Evolutionary conservation across 2,113 vertebrate genomes (phyloP).

Genomic region (Lutjanus erythropterus): DNA sequence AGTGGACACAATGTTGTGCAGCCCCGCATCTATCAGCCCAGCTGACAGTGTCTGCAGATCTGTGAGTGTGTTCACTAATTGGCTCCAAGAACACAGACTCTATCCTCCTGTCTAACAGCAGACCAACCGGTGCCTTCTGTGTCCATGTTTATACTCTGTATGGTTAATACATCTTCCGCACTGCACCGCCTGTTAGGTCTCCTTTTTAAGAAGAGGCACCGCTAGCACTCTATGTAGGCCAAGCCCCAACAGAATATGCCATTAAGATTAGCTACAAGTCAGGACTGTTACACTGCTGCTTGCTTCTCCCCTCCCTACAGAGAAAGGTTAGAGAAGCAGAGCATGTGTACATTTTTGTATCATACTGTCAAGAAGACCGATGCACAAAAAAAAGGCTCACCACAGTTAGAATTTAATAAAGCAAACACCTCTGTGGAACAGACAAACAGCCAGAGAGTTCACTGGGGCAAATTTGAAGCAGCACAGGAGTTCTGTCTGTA

Average conservation of each 20-base stretch:
- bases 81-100: conserved; percentile 50
- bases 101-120: conserved; percentile 35
- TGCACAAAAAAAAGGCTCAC: conserved; percentile 9
- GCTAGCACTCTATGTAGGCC: conserved; percentile 80
- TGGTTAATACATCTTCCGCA: conserved; percentile 60
- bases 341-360: conserved; percentile 31
- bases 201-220: conserved; percentile 68
- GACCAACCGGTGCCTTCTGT: conserved; percentile 53
- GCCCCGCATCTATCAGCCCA: conserved; percentile 47
- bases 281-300: conserved; percentile 50
- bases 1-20: conserved; percentile 60
- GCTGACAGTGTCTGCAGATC: conserved; percentile 52
- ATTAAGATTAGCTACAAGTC: conserved; percentile 79
- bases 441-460: conserved; percentile 22
- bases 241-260: conserved; percentile 80
- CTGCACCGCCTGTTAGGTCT: conserved; percentile 60
- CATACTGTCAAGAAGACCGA: not conserved
- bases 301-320: conserved; percentile 49
- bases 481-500: conserved; percentile 14
- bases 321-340: conserved; percentile 61
- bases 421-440: conserved; percentile 27
- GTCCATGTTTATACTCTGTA: conserved; percentile 66
- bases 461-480: conserved; percentile 17
- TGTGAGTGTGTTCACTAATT: conserved; percentile 54
- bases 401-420: conserved; percentile 32